Base-by-base conservation (phyloP, 2,888 invertebrate genomes). In the Tortrix viridana region DNA sequence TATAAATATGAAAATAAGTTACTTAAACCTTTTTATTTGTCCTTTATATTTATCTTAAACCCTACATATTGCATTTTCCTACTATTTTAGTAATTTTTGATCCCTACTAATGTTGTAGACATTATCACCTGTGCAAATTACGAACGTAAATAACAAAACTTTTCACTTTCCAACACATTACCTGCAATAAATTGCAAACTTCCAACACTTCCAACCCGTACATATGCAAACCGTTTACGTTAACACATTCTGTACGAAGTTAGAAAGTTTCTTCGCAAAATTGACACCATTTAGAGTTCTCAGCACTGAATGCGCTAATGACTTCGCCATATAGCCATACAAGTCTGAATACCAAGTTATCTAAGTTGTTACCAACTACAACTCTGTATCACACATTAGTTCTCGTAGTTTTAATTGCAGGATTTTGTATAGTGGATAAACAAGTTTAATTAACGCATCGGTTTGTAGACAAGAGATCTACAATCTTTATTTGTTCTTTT, bases 331-430 rank as follows among this genome's bases (percentile, higher is more conserved):
- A 12, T 7, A 32, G 32, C 9, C 32, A 12, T 32, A 32, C 32
- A 3, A 32, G 50, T 48, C 22, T 18, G 16, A 37, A 50, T 37
- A 14, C 20, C 22, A 46, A 46, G 38, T 38, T 49, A 52, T 38
- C 52, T 52, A 22, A 38, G 38, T 38, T 18, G 52, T 52, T 52
- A 38, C 50, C 12, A 5, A 53, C 18, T 16, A 41, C 49, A 50
- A 50, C 50, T 56, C 46, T n/a, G 62, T 63, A 57, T 63, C 57
- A 18, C 38, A 41, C 47, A 49, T 52, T 50, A 53, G 63, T 63
- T 63, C 38, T 16, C 38, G 7, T 18, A 58, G 47, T 52, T 62
- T 57, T 63, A 63, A 63, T 58, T 63, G 57, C 43, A 14, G 57
- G 53, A 47, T 63, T 62, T 52, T 19, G 49, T 16, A 18, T 53